Conservation (phyloP, 1,140 invertebrate genomes). For the Drosophila quadrilineata region DNA sequence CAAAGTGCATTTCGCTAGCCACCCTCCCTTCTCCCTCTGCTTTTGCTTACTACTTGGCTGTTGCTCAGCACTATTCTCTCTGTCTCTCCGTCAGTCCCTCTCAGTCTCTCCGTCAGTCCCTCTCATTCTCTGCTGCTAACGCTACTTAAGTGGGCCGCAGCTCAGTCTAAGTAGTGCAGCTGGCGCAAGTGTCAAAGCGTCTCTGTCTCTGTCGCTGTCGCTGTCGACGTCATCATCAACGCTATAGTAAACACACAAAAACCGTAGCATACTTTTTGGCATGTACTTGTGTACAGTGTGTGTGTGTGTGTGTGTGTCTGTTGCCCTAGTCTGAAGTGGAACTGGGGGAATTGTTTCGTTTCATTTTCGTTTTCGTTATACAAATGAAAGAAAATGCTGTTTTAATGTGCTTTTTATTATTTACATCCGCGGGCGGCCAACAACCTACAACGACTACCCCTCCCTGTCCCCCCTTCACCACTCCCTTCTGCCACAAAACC, state of each 20-base stretch:
- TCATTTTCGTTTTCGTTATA: no score
- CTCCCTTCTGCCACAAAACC: no score
- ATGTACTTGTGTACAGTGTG: slow-evolving; percentile 5
- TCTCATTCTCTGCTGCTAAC: no score
- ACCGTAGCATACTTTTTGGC: slow-evolving; percentile 59
- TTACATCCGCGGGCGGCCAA: slow-evolving; percentile 59
- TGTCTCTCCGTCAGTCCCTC: no score
- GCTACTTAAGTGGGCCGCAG: slow-evolving; percentile 54
- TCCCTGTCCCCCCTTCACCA: background rate
- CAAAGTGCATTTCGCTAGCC: slow-evolving; percentile 51
- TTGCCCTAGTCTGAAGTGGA: slow-evolving; percentile 45
- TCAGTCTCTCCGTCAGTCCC: no score
- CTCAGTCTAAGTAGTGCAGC: slow-evolving; percentile 59
- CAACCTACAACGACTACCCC: background rate
- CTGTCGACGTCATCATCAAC: slow-evolving; percentile 19
- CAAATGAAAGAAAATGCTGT: slow-evolving; percentile 79
- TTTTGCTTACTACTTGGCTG: no score
- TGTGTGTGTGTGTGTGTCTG: slow-evolving; percentile 16
- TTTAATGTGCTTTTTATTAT: slow-evolving; percentile 80
- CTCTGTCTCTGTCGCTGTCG: slow-evolving; percentile 26
- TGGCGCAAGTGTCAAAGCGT: slow-evolving; percentile 67
- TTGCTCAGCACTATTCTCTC: no score
- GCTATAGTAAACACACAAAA: slow-evolving; percentile 5
- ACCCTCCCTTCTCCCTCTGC: no score
- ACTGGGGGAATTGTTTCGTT: slow-evolving; percentile 69